Base-by-base conservation (phyloP, 2,888 invertebrate species). In the Sesia apiformis region DNA sequence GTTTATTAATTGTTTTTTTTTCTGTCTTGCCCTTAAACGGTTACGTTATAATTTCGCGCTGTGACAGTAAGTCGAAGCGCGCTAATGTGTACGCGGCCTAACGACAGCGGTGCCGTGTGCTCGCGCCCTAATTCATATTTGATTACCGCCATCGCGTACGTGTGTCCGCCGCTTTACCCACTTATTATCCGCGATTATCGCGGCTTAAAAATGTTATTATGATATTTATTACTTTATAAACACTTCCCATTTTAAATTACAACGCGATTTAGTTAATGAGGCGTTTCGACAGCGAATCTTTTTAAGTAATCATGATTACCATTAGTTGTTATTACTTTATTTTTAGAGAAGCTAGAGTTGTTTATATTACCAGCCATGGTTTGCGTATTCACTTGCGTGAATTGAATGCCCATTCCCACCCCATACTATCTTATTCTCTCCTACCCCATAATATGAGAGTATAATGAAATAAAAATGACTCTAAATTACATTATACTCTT, bases 111-210 rank as follows among this genome's bases (percentile, higher is more conserved):
- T 49, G 46, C 50, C 58, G 61, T 60, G 60, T 59, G 60, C 56
- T 52, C 55, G 42, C 55, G 53, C 56, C 60, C 55, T 71, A 62
- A 67, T 67, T 57, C 63, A 56, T 59, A 58, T 66, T 70, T 65
- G 65, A 72, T 72, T 60, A 66, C 65, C 53, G 38, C 54, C 42
- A n/a, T n/a, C n/a, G n/a, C n/a, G 8, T 38, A 38, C 38, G 7
- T 50, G 50, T 38, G 8, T 49, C 49, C 49, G 8, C 46, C n/a
- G 7, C 23, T 23, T 23, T 42, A 42, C 42, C 42, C 42, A 6
- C 42, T 42, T 5, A 42, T 42, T 42, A 42, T 7, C 5, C 7
- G 42, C 7, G 7, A 42, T 42, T 42, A 42, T 5, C 42, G 42
- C 7, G 5, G 42, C 38, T 50, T 46, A 46, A 46, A 46, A 46